These are phyloP conservation scores for Linurgus olivaceus DNA, from an alignment of 2,797 vertebrate species.

Conservation along the genomic window DNA sequence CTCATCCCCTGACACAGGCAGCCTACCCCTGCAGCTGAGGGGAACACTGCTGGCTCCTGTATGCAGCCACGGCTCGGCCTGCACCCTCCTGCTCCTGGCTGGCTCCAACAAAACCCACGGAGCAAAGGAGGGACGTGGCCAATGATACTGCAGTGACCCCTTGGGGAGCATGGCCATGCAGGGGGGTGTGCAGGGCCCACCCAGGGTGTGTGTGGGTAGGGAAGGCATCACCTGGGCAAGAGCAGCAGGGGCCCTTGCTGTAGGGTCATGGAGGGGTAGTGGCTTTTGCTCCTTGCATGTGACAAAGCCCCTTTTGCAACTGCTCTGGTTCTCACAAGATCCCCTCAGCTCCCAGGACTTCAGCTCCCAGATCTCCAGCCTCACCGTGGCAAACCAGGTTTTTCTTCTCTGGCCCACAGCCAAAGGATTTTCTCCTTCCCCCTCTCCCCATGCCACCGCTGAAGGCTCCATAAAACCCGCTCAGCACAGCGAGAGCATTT, in stretches of 20 bases:
- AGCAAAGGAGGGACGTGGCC: background rate
- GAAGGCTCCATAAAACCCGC: background rate
- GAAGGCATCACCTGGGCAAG: background rate
- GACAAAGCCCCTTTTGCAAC: background rate
- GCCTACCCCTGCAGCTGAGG: background rate
- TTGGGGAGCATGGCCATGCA: fast-evolving
- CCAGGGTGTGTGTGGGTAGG: fast-evolving
- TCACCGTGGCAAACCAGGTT: background rate
- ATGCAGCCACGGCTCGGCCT: fast-evolving
- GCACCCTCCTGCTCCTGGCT: background rate
- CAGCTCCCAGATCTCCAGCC: background rate
- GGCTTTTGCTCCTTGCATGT: fast-evolving
- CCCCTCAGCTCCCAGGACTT: background rate
- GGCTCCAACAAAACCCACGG: background rate
- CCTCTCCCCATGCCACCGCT: background rate
- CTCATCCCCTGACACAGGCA: background rate
- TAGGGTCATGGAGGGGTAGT: fast-evolving
- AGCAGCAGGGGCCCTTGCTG: background rate
- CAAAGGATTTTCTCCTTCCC: background rate
- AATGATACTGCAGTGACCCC: background rate
- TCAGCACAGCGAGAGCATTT: background rate
- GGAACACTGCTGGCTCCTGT: background rate
- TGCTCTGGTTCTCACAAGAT: background rate
- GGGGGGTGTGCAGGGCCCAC: too few relatives aligned
- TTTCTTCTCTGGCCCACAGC: background rate